Evolutionary conservation across 2,888 invertebrate genomes (phyloP).

Genomic region (Lycaena phlaeas): DNA sequence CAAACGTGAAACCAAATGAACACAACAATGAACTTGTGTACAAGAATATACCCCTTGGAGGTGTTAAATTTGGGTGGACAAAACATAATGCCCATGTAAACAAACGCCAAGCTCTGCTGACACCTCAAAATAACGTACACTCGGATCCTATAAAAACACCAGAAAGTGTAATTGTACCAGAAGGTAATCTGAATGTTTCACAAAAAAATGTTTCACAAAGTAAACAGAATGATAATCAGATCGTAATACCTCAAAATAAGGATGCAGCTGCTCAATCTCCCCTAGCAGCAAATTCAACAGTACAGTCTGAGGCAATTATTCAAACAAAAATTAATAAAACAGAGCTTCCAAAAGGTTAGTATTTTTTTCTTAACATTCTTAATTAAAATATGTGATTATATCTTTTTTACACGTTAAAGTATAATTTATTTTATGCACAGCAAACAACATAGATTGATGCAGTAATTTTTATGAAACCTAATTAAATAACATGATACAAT

Average conservation of each 20-base stretch:
- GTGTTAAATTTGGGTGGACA: not conserved
- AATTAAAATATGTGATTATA: too few species aligned
- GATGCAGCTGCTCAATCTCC: not conserved
- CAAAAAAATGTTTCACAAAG: too few species aligned
- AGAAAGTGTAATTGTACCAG: not conserved
- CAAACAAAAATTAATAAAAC: not conserved
- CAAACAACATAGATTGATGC: too few species aligned
- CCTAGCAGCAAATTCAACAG: not conserved
- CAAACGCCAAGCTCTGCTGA: not conserved
- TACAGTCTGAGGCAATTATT: constrained; percentile 16
- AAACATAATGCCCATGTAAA: not conserved
- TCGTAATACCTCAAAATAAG: not conserved
- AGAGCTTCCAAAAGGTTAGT: constrained; percentile 6
- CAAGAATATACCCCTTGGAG: not conserved
- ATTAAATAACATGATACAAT: too few species aligned
- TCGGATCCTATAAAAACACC: not conserved
- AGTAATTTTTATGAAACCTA: too few species aligned
- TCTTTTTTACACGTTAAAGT: too few species aligned
- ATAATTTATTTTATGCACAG: too few species aligned
- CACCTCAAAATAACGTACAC: not conserved
- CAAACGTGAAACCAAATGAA: not conserved
- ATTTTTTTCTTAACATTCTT: too few species aligned
- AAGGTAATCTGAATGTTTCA: not conserved
- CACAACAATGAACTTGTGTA: not conserved
- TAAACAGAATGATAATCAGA: not conserved